Evolutionary conservation across 2,797 vertebrate species (phyloP).

Genomic region (Pantherophis alleghaniensis): DNA sequence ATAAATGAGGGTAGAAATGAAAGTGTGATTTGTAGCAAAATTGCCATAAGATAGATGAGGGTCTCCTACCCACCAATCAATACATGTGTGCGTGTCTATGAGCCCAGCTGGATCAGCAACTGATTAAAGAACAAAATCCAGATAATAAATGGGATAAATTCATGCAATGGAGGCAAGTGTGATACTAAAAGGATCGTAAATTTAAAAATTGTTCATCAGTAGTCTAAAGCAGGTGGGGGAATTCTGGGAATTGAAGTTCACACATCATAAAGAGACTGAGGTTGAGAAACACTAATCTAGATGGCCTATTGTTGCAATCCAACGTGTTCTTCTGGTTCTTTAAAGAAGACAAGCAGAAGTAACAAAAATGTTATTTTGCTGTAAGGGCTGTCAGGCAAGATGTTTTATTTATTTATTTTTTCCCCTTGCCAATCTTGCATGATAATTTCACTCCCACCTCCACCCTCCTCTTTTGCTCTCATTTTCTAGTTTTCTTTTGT

Average conservation of each 20-base stretch:
- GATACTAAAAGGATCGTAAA: not conserved
- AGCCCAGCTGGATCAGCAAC: not conserved
- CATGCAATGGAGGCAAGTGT: not conserved
- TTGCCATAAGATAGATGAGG: not conserved
- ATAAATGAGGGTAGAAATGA: not conserved
- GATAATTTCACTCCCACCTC: constrained; percentile 8
- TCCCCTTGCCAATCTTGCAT: constrained; percentile 11
- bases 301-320: not conserved
- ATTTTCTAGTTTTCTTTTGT: constrained; percentile 56
- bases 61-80: not conserved
- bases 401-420: constrained; percentile 23
- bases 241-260: not conserved
- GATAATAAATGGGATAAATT: not conserved
- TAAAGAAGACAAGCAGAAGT: not conserved
- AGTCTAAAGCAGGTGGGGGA: not conserved
- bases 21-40: not conserved
- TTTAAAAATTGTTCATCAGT: not conserved
- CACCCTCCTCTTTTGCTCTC: constrained; percentile 14
- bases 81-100: not conserved
- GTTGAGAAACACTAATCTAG: not conserved
- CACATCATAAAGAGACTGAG: not conserved
- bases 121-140: not conserved
- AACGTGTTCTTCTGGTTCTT: not conserved
- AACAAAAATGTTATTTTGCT: constrained; percentile 11
- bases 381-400: constrained; percentile 32